Evolutionary conservation across 2,113 vertebrate species (phyloP).

Genomic region (Paracyprichromis sp.): DNA sequence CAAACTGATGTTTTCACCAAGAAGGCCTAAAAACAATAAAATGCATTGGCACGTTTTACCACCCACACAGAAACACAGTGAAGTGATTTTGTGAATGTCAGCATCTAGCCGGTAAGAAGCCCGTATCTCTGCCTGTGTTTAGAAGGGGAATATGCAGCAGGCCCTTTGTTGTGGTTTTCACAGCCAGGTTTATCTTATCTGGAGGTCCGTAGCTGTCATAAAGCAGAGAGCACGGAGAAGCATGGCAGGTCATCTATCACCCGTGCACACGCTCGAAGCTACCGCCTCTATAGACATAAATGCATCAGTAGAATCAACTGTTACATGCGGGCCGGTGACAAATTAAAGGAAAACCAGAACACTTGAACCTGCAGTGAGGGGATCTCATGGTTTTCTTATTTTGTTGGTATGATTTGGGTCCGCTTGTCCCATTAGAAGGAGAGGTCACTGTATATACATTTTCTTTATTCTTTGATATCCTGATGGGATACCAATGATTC

Average conservation of each 20-base stretch:
- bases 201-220: slow-evolving; percentile 32
- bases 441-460: neutral
- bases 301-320: neutral
- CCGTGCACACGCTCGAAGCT: neutral
- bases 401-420: neutral
- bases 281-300: neutral
- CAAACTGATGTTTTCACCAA: neutral
- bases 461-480: neutral
- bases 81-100: neutral
- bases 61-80: neutral
- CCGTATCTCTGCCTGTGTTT: neutral
- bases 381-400: neutral
- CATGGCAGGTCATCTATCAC: slow-evolving; percentile 32
- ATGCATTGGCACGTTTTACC: neutral
- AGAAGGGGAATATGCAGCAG: slow-evolving; percentile 7
- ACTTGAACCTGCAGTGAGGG: neutral
- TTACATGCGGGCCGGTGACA: neutral
- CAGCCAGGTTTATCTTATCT: slow-evolving; percentile 40
- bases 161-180: slow-evolving; percentile 18
- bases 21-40: neutral
- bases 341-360: neutral
- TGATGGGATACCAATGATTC: neutral
- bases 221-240: slow-evolving; percentile 18
- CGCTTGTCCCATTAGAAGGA: neutral
- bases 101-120: neutral